Evolutionary conservation across 1,140 invertebrate genomes (phyloP), one percentile per base, ranked within the genome.

Genomic region (Pteromalus puparum): DNA sequence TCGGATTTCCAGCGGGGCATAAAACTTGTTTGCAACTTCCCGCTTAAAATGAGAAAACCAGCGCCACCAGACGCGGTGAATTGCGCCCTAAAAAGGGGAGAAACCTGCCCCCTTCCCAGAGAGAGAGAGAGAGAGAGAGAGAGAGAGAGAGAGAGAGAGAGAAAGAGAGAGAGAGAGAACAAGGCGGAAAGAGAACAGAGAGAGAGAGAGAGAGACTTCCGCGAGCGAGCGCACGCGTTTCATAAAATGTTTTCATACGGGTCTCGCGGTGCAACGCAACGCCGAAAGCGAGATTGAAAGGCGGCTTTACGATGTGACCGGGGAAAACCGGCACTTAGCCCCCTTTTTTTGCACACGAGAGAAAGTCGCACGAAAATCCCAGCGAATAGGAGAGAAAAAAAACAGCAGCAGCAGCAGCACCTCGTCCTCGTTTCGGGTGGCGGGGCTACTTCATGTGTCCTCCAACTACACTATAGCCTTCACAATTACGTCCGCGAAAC

Each of bases 231-330:
- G 30, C 67, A 68, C 72, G 74, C 74, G 74, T 46, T 48, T 76
- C 74, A 48, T 76, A 48, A 76, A 76, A 76, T 48, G 42, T 76
- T 76, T 76, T 76, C 74, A 53, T 76, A 48, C 74, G 67, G 30
- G 26, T 28, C 10, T 26, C 15, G 67, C 67, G 24, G 67, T 26
- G 67, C 67, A 12, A 21, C 67, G 67, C 26, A 28, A 48, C 38
- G 28, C 74, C 38, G 24, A 76, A 46, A 76, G 74, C 13, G 21
- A n/a, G 42, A n/a, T 76, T 76, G 42, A 76, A 46, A 76, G 74
- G 21, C 74, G 18, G 38, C 38, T 75, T 75, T 75, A 75, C 73
- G 38, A 34, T 73, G 70, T 21, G 26, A 75, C 38, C 38, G 7
- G 73, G 30, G 30, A 73, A 28, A 73, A 28, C 73, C 73, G 74